Percentiles rank a stretch among this genome's conserved stretches.
These are phyloP conservation scores for Caenorhabditis sp. DNA, from an alignment of 2,888 invertebrate genomes.

Conservation along the genomic window DNA sequence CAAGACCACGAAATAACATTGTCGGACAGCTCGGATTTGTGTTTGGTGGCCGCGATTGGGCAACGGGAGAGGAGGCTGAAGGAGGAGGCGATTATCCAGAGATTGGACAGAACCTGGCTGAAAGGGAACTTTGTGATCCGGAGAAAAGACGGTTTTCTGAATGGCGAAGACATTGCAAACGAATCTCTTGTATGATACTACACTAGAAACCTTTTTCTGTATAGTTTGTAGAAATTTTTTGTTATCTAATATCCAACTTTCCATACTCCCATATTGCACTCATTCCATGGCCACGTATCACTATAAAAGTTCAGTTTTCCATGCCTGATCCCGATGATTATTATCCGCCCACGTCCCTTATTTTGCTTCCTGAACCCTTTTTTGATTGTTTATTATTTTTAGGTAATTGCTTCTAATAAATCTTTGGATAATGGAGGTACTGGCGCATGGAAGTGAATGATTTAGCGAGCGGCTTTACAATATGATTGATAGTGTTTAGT, in stretches of 20 bases:
- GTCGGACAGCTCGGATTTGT: constrained; percentile 88
- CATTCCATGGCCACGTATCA: constrained; percentile 32
- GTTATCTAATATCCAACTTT: no score
- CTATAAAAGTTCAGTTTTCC: no score
- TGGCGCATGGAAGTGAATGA: constrained; percentile 18
- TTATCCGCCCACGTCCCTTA: neutral
- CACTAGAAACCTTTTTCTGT: constrained; percentile 18
- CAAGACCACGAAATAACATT: constrained; percentile 52
- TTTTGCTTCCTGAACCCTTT: no score
- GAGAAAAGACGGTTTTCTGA: constrained; percentile 85
- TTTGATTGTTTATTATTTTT: constrained; percentile 15
- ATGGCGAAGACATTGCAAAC: constrained; percentile 80
- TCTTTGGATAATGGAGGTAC: constrained; percentile 16
- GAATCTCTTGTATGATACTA: constrained; percentile 80
- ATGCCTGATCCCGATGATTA: constrained; percentile 16
- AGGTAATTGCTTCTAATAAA: constrained; percentile 35
- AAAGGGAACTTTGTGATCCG: constrained; percentile 93
- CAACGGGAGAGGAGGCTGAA: constrained; percentile 91
- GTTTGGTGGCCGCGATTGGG: constrained; percentile 94
- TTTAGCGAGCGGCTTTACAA: no score
- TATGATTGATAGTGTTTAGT: no score
- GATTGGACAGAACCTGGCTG: constrained; percentile 87
- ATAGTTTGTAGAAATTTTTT: constrained; percentile 45
- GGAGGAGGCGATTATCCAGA: constrained; percentile 93
- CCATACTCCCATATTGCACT: neutral